These are phyloP conservation scores for Phenganax stokvisi DNA, from an alignment of 92 coral and sea anemone species.

Conservation along the genomic window DNA sequence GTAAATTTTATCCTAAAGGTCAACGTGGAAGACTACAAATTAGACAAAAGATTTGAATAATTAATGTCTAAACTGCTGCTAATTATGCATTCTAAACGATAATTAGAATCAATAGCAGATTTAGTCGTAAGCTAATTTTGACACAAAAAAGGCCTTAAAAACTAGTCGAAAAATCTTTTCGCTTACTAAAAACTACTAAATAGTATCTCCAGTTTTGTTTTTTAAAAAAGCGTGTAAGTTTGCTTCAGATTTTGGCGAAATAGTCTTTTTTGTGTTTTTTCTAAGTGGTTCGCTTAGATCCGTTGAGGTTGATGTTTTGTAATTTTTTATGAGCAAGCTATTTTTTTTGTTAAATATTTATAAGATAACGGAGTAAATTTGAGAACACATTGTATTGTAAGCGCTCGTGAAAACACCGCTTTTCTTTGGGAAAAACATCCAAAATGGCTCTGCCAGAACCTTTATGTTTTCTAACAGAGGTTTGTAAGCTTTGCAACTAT, in stretches of 20 bases:
- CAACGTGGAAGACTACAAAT: background rate
- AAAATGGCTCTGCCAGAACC: slow-evolving; percentile 11
- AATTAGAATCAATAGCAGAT: background rate
- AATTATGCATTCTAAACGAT: slow-evolving; percentile 11
- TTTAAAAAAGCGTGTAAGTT: background rate
- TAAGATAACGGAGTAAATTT: background rate
- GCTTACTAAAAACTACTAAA: background rate
- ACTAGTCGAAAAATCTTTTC: background rate
- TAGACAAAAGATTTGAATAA: slow-evolving; percentile 28
- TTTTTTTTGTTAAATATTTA: background rate
- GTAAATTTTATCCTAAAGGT: background rate
- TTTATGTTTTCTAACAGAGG: background rate
- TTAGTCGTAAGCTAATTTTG: background rate
- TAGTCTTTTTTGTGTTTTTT: background rate
- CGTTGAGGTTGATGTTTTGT: background rate
- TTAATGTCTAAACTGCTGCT: background rate
- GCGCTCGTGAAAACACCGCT: background rate
- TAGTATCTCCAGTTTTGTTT: background rate
- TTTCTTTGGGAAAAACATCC: background rate
- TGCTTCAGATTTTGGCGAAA: background rate
- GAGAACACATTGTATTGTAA: background rate
- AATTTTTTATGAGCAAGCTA: slow-evolving; percentile 26
- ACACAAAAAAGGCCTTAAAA: background rate
- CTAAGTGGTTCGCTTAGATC: slow-evolving; percentile 9
- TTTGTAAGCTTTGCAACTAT: background rate